Conservation (phyloP, 2,888 invertebrate genomes). For the Aromia moschata region DNA sequence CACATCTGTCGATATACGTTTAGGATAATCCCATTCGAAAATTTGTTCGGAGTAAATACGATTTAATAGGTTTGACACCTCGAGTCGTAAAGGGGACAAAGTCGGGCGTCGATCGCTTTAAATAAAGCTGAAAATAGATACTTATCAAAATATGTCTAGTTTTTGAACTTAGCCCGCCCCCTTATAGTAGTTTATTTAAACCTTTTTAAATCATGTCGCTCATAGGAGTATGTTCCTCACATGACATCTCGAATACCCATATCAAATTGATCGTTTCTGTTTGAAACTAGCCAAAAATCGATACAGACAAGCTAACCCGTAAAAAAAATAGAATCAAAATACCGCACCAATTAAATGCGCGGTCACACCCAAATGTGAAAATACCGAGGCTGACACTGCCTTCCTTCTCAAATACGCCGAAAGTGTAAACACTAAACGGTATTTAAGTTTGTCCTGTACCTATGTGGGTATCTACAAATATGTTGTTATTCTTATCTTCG, state of each 20-base stretch:
- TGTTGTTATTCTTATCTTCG: not conserved
- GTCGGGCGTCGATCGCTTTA: not conserved
- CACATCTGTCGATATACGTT: constrained; percentile 53
- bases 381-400: constrained; percentile 13
- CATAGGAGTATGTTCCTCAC: not conserved
- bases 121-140: not conserved
- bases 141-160: too few relatives aligned
- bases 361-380: constrained; percentile 26
- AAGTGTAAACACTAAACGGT: constrained; percentile 15
- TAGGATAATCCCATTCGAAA: constrained; percentile 37
- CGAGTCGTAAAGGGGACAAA: not conserved
- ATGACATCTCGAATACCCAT: not conserved
- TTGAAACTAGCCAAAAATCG: not conserved
- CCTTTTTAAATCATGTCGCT: too few relatives aligned
- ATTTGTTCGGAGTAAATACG: constrained; percentile 37
- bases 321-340: constrained; percentile 13
- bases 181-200: too few relatives aligned
- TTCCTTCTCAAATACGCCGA: constrained; percentile 9
- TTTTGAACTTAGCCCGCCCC: too few relatives aligned
- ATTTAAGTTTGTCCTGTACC: constrained; percentile 5
- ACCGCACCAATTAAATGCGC: constrained; percentile 21
- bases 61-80: constrained; percentile 36
- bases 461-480: constrained; percentile 1
- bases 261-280: constrained; percentile 7
- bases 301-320: not conserved